Base-by-base conservation (phyloP, 2,113 vertebrate species). In the Lycaon pictus region DNA sequence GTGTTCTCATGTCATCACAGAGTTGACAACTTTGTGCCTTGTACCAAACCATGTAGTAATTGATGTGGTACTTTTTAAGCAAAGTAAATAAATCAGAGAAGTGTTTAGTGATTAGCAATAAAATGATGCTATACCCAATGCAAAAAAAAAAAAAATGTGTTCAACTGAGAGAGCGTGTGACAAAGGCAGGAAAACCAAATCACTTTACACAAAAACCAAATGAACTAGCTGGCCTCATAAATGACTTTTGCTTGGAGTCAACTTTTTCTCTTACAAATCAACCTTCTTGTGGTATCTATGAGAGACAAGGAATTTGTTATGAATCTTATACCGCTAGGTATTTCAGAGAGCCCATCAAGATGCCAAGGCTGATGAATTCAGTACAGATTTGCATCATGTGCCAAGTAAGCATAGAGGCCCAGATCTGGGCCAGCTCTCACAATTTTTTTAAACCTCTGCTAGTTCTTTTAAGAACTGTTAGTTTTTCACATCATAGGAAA, bases 401-500 rank as follows among this genome's bases (percentile, higher is more conserved):
- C 62, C 22, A 17, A 27, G 32, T 56, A 81, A 17, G n/a, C 25
- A 53, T 11, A 55, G 48, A 11, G 17, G n/a, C 11, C 63, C 37
- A 20, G 8, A 82, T 10, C 25, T 56, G 76, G 48, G 76, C 60
- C 60, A 55, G 72, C 51, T 79, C 77, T 53, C 37, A 27, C 11
- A 4, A 25, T 17, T 35, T 92, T 69, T 74, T 74, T 56, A 35
- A 92, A 88, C 22, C 29, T 81, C 71, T 90, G 55, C 43, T 58
- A 32, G 53, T 79, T 95, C 71, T 93, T 77, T 53, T 63, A 90
- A 63, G 72, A 79, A 63, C 58, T 69, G 23, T 23, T 60, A 53
- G 22, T 85, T 91, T 12, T 91, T 85, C 35, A 77, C 43, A 79
- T 92, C 22, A 81, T 27, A 91, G 37, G 13, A 88, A 90, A 92